Evolutionary conservation across 2,797 vertebrate species (phyloP).

Genomic region (Myotis vivesi): DNA sequence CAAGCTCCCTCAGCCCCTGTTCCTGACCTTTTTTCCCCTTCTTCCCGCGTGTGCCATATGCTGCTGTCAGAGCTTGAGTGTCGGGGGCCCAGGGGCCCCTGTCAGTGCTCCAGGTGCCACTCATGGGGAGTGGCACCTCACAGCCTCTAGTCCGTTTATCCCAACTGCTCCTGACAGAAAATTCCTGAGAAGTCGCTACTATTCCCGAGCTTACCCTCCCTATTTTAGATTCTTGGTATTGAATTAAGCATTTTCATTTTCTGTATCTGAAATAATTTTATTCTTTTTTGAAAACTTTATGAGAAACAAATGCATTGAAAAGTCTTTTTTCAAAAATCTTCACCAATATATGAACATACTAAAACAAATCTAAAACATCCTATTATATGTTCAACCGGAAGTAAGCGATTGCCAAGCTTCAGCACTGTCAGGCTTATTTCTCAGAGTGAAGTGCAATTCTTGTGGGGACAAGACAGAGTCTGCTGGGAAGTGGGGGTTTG

Average conservation of each 20-base stretch:
- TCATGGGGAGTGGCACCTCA: neutral
- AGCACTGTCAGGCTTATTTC: neutral
- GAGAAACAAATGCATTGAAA: neutral
- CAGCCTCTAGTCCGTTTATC: neutral
- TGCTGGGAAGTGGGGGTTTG: neutral
- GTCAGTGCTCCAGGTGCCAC: neutral
- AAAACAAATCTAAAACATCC: neutral
- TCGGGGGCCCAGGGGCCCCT: neutral
- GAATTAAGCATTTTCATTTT: slow-evolving; percentile 47
- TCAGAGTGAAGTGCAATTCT: neutral
- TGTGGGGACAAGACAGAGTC: neutral
- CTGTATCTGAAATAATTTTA: slow-evolving; percentile 18
- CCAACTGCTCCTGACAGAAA: slow-evolving; percentile 18
- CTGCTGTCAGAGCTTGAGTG: slow-evolving; percentile 56
- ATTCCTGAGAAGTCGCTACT: neutral
- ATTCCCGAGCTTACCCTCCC: neutral
- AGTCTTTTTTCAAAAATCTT: slow-evolving; percentile 35
- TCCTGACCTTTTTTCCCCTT: slow-evolving; percentile 50
- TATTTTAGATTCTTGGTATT: neutral
- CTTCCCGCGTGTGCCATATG: slow-evolving; percentile 58
- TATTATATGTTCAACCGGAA: slow-evolving; percentile 18
- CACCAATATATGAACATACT: slow-evolving; percentile 22
- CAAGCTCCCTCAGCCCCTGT: slow-evolving; percentile 25
- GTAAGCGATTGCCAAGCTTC: neutral
- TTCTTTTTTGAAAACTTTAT: slow-evolving; percentile 35